Evolutionary conservation across 2,113 vertebrate species (phyloP), one percentile per base, ranked within the genome.

Genomic region (Bothrops jararaca): DNA sequence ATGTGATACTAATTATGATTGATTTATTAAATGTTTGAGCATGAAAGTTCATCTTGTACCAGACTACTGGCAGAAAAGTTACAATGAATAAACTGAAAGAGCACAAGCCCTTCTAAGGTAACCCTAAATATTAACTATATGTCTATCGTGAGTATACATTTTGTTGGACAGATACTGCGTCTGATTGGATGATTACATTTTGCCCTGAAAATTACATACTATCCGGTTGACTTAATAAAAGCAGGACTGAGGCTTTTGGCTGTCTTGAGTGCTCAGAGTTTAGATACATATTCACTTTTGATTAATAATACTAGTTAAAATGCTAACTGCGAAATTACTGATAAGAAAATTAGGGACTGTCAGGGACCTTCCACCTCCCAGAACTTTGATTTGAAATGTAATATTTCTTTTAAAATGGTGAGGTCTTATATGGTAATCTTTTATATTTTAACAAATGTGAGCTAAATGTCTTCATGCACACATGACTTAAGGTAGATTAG

Each of bases 141-240:
- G n/a, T 74, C 39, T 93, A 13, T 86, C 42, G 45, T 93, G 89
- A 86, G 29, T 90, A 42, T 86, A 53, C 34, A 42, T 90, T 93
- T 34, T 86, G 92, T 93, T 86, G 80, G 56, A 90, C 20, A 18
- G 74, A 50, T 86, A 39, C n/a, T 64, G 89, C n/a, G 29, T 86
- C 89, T 64, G 50, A 86, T 80, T 90, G 56, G 56, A 86, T 92
- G 29, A 52, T 2, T 91, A 91, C 91, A 74, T 93, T 80, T 48
- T 94, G 93, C 93, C 92, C 8, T 0, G 94, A 88, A 85, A 0
- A 86, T 93, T 88, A 69, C 50, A 0, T 52, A 88, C 88, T 85
- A 91, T 24, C 85, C 88, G 90, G 85, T 90, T 74, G 94, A 42
- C 60, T 90, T 54, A 93, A 92, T 94, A 94, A 97, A 95, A 0